Conservation (phyloP, 2,797 vertebrate species). For the Lophura swinhoii region DNA sequence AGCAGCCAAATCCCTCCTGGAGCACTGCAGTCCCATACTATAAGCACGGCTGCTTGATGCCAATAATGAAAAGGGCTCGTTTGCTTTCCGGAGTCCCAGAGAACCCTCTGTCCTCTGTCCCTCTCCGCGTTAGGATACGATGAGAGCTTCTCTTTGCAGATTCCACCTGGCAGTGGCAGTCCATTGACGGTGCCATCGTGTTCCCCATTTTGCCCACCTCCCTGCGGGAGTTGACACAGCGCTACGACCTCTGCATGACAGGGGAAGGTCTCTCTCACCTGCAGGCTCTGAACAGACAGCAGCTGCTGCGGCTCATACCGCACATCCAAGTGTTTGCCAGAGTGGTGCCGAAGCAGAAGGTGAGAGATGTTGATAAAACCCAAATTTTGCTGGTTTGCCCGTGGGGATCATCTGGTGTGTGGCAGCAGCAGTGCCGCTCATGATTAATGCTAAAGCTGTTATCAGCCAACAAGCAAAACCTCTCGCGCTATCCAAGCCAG, state of each 20-base stretch:
- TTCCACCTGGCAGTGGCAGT: conserved; percentile 87
- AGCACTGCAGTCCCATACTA: fast-evolving
- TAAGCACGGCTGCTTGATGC: neutral
- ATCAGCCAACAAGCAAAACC: fast-evolving
- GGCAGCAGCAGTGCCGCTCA: neutral
- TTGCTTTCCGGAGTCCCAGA: neutral
- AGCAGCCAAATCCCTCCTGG: fast-evolving
- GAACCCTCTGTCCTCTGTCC: neutral
- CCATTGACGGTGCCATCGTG: conserved; percentile 83
- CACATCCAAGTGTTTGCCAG: conserved; percentile 92
- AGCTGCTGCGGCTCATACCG: conserved; percentile 87
- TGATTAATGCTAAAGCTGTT: neutral
- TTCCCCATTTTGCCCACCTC: conserved; percentile 78
- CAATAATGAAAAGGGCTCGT: neutral
- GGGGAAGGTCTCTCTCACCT: conserved; percentile 89
- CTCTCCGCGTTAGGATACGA: neutral
- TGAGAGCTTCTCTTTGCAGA: conserved; percentile 66
- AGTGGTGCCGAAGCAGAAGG: conserved; percentile 98
- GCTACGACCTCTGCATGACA: conserved; percentile 90
- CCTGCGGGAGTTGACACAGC: conserved; percentile 74
- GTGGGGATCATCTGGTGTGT: neutral
- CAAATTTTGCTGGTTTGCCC: fast-evolving
- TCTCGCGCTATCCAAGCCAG: neutral
- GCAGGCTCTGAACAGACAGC: conserved; percentile 74
- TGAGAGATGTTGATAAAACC: conserved; percentile 40